Percentiles rank a stretch among this genome's conserved stretches.
Evolutionary conservation across 2,113 vertebrate genomes (phyloP).

Genomic region (Chionomys nivalis): DNA sequence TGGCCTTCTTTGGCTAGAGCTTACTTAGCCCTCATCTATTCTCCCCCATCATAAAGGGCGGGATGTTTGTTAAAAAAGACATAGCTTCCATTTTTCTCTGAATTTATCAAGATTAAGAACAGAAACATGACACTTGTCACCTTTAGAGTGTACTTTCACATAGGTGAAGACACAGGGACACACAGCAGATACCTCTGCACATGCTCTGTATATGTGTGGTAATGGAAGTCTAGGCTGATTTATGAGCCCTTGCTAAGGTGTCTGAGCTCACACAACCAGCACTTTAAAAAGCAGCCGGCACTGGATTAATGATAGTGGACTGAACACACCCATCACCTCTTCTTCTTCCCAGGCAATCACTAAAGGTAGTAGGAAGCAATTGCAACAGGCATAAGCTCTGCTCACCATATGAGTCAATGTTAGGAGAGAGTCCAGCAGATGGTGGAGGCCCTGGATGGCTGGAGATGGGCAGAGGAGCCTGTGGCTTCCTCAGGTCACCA

Average conservation of each 20-base stretch:
- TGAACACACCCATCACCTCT: neutral
- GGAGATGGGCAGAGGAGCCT: neutral
- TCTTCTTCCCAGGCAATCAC: neutral
- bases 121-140: neutral
- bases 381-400: neutral
- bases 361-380: neutral
- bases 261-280: neutral
- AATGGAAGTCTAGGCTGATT: neutral
- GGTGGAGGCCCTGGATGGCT: neutral
- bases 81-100: neutral
- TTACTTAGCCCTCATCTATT: neutral
- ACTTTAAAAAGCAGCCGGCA: neutral
- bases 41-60: neutral
- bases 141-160: neutral
- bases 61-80: neutral
- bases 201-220: accelerated
- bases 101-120: neutral
- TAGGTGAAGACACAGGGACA: neutral
- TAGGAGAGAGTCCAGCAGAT: neutral
- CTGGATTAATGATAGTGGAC: neutral
- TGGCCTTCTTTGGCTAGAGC: neutral
- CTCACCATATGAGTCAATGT: neutral
- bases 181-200: neutral
- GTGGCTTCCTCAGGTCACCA: neutral
- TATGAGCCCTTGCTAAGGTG: neutral